Percentiles rank a stretch among this genome's conserved stretches.
These are phyloP conservation scores for Hypotaenidia philippensis DNA, from an alignment of 2,797 vertebrate species.

Conservation along the genomic window DNA sequence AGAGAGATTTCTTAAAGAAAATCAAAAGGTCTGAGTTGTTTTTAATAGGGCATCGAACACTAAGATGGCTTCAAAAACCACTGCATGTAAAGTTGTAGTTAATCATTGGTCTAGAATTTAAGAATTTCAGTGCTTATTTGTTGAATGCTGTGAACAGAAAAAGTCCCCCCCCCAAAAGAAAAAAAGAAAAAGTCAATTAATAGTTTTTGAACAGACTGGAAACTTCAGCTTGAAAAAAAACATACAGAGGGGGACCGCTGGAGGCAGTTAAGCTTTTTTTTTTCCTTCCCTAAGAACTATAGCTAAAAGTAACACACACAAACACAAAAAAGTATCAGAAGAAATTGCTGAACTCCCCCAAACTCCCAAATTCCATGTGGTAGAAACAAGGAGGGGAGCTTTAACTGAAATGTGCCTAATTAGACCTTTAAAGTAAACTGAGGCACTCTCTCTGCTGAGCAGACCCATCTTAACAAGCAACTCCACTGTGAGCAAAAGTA, in stretches of 20 bases:
- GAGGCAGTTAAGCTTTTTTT: not conserved
- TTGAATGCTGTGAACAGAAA: not conserved
- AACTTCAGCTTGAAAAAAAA: slow-evolving; percentile 34
- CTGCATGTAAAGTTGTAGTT: slow-evolving; percentile 39
- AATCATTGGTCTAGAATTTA: slow-evolving; percentile 13
- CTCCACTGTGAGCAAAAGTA: not conserved
- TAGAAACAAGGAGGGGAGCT: not conserved
- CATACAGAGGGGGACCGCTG: not conserved
- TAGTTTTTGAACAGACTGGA: slow-evolving; percentile 18
- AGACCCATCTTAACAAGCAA: not conserved
- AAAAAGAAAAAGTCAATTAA: not conserved
- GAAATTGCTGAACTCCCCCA: not conserved
- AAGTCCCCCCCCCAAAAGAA: not conserved
- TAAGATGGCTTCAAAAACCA: slow-evolving; percentile 42
- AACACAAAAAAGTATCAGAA: not conserved
- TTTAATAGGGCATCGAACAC: slow-evolving; percentile 55
- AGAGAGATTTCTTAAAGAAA: slow-evolving; percentile 54
- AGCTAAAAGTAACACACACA: not conserved
- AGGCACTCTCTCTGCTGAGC: slow-evolving; percentile 2
- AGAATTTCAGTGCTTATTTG: slow-evolving; percentile 48
- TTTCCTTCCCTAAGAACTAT: not conserved
- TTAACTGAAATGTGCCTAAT: not conserved
- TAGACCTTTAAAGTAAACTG: not conserved
- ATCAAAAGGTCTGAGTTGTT: slow-evolving; percentile 41
- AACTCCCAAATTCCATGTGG: not conserved